Conservation (phyloP, 2,113 vertebrate genomes). For the Mellivora capensis region DNA sequence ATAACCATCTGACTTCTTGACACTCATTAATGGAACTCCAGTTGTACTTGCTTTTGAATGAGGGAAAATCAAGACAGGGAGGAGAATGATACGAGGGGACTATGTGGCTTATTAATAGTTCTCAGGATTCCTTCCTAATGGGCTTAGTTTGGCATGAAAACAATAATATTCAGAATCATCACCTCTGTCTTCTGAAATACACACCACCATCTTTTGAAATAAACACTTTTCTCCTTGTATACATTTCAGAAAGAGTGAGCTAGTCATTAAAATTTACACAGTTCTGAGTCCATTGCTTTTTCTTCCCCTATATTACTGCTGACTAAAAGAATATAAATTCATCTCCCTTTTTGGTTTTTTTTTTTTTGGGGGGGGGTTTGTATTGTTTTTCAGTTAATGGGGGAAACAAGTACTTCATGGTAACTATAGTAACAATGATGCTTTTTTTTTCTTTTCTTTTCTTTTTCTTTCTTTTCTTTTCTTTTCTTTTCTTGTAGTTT, state of each 20-base stretch:
- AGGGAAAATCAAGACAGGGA: not conserved
- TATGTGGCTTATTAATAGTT: not conserved
- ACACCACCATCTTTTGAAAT: not conserved
- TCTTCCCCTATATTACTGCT: not conserved
- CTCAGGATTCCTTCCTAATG: not conserved
- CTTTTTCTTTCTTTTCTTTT: conserved; percentile 27
- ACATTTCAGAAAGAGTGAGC: conserved; percentile 35
- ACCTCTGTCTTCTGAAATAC: not conserved
- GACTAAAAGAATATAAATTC: conserved; percentile 26
- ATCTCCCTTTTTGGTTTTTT: not conserved
- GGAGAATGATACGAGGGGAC: not conserved
- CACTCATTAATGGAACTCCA: not conserved
- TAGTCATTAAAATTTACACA: not conserved
- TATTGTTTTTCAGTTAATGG: not conserved
- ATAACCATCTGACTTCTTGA: not conserved
- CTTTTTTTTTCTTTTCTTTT: conserved; percentile 28
- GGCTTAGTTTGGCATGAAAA: not conserved
- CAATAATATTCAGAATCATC: not conserved
- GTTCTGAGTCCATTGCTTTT: not conserved
- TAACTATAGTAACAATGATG: conserved; percentile 63
- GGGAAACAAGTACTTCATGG: not conserved
- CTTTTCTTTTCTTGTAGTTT: conserved; percentile 27
- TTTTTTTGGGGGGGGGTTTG: too few species aligned
- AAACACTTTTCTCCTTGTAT: not conserved
- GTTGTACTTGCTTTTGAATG: not conserved